Percentiles rank a stretch among this genome's conserved stretches.
phyloP scores from a whole-genome alignment of 2,888 invertebrate genomes.

The Polyploca ridens region DNA sequence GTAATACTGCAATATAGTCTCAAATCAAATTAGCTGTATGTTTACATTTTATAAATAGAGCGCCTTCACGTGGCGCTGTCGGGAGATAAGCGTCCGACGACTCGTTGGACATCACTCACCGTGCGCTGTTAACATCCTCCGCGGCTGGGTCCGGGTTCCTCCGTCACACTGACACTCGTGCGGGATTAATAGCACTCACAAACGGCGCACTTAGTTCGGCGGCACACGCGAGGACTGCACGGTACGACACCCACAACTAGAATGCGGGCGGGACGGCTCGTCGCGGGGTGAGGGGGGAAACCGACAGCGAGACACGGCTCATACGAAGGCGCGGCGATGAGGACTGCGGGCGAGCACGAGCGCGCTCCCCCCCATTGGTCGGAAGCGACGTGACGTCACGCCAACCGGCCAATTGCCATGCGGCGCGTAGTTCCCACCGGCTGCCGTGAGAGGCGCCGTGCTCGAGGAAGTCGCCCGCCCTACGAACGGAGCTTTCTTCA shows the following conservation, averaged over 20 bases:
- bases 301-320: conserved; percentile 76
- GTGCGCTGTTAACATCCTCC: conserved; percentile 84
- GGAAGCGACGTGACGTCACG: conserved; percentile 73
- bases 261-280: conserved; percentile 77
- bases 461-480: conserved; percentile 79
- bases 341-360: conserved; percentile 79
- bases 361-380: conserved; percentile 74
- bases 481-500: conserved; percentile 73
- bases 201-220: conserved; percentile 81
- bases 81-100: conserved; percentile 67
- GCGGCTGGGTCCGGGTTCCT: conserved; percentile 73
- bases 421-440: conserved; percentile 48
- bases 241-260: conserved; percentile 83
- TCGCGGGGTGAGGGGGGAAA: conserved; percentile 73
- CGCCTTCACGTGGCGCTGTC: conserved; percentile 79
- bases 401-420: conserved; percentile 61
- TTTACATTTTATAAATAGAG: conserved; percentile 83
- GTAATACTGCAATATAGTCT: conserved; percentile 63
- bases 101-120: conserved; percentile 72
- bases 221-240: conserved; percentile 83
- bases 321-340: conserved; percentile 81
- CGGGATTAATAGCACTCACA: conserved; percentile 81
- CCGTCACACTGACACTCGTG: conserved; percentile 81
- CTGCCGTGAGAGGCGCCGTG: conserved; percentile 66
- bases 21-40: conserved; percentile 78